Percentiles rank a stretch among this genome's conserved stretches.
Evolutionary conservation across 1,140 invertebrate genomes (phyloP).

Genomic region (Holotrichia oblita): DNA sequence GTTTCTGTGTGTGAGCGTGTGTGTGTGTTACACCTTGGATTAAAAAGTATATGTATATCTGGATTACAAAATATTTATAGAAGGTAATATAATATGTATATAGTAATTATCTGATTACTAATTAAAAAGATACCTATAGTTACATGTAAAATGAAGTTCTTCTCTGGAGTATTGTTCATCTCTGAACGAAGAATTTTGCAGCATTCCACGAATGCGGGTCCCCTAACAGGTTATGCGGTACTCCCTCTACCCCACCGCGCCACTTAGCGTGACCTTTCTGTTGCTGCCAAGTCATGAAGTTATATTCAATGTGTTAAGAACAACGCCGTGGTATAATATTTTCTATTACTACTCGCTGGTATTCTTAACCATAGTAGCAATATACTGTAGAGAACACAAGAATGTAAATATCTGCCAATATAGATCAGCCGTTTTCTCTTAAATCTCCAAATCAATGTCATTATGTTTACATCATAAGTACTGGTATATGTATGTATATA

Average conservation of each 20-base stretch:
- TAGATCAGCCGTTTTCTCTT: neutral
- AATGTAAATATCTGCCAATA: neutral
- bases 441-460: neutral
- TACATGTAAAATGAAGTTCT: too few relatives aligned
- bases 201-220: constrained; percentile 33
- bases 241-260: constrained; percentile 24
- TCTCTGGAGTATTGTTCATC: neutral
- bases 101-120: too few relatives aligned
- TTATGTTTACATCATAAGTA: neutral
- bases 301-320: neutral
- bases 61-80: neutral
- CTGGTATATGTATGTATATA: neutral
- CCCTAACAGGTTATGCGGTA: constrained; percentile 30
- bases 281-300: neutral
- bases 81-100: neutral
- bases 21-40: constrained; percentile 6
- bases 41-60: neutral
- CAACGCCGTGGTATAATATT: neutral
- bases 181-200: constrained; percentile 12
- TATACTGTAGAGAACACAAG: too few relatives aligned
- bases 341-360: too few relatives aligned
- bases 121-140: too few relatives aligned
- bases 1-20: neutral
- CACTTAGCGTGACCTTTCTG: constrained; percentile 31
- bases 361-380: too few relatives aligned